These are phyloP conservation scores for Drosophila burlai DNA, from an alignment of 1,140 invertebrate genomes.

Conservation along the genomic window DNA sequence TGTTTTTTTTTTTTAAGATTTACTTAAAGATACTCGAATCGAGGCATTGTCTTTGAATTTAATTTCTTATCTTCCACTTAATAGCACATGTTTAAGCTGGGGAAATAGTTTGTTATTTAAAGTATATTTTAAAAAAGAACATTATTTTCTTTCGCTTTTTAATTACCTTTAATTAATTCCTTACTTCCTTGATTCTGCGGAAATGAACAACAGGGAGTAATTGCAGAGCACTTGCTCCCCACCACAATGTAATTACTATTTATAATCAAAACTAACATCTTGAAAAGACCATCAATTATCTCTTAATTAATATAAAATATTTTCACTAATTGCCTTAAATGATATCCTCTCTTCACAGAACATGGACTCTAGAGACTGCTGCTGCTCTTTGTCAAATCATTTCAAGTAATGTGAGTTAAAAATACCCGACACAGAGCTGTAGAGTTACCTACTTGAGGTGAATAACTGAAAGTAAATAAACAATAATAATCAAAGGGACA, in stretches of 20 bases:
- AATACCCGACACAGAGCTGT: neutral
- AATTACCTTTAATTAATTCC: too few relatives aligned
- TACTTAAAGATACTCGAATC: neutral
- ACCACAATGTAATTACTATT: neutral
- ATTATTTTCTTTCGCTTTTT: neutral
- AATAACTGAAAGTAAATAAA: slow-evolving; percentile 16
- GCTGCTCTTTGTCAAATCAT: neutral
- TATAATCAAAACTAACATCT: neutral
- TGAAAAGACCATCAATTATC: neutral
- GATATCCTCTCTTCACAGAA: slow-evolving; percentile 5
- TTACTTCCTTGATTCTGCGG: neutral
- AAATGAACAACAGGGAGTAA: neutral
- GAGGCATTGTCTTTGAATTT: too few relatives aligned
- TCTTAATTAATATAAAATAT: neutral
- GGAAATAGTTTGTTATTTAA: neutral
- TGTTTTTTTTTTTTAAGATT: neutral
- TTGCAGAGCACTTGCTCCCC: neutral
- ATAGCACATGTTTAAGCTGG: too few relatives aligned
- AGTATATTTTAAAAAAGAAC: neutral
- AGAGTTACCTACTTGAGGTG: slow-evolving; percentile 4
- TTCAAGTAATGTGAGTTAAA: slow-evolving; percentile 19
- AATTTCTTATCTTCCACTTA: too few relatives aligned
- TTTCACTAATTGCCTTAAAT: slow-evolving; percentile 9
- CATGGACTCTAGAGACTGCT: slow-evolving; percentile 2
- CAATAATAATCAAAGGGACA: slow-evolving; percentile 8